A percentile compares a stretch with the other conserved stretches of the same genome.
Evolutionary conservation across 1,140 invertebrate genomes (phyloP).

Genomic region (Aphaenogaster ashmeadi): DNA sequence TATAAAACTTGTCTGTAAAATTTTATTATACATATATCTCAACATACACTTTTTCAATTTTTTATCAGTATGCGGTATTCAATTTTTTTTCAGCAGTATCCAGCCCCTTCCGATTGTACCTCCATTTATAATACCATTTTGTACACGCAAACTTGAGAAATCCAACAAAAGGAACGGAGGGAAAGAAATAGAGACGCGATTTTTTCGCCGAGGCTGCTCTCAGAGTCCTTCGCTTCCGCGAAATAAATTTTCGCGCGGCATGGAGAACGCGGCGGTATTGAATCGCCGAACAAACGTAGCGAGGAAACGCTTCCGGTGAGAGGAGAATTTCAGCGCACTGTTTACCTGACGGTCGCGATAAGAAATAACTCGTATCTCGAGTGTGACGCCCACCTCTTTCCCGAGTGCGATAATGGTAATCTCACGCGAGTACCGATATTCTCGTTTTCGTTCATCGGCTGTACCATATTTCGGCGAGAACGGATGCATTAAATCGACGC

Average conservation of each 20-base stretch:
- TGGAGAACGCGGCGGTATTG: too few species aligned
- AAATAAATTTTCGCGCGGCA: constrained; percentile 11
- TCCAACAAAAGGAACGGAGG: not conserved
- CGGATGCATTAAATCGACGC: not conserved
- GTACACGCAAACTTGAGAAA: not conserved
- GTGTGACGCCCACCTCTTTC: constrained; percentile 29
- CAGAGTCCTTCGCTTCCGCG: not conserved
- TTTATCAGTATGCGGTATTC: not conserved
- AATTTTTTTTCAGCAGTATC: not conserved
- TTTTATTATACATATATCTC: not conserved
- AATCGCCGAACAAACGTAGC: constrained; percentile 12
- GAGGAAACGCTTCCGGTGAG: constrained; percentile 53
- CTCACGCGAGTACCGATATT: constrained; percentile 40
- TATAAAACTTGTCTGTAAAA: not conserved
- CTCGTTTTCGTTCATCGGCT: not conserved
- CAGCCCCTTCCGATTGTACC: not conserved
- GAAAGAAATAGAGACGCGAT: not conserved
- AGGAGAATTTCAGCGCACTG: constrained; percentile 41
- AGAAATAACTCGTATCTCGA: constrained; percentile 67
- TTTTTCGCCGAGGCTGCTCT: not conserved
- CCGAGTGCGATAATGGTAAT: constrained; percentile 63
- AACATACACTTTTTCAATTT: not conserved
- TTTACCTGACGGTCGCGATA: constrained; percentile 51
- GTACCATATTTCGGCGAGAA: not conserved
- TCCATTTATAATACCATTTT: not conserved